phyloP scores from a whole-genome alignment of 2,113 vertebrate genomes.

The Osmerus mordax region DNA sequence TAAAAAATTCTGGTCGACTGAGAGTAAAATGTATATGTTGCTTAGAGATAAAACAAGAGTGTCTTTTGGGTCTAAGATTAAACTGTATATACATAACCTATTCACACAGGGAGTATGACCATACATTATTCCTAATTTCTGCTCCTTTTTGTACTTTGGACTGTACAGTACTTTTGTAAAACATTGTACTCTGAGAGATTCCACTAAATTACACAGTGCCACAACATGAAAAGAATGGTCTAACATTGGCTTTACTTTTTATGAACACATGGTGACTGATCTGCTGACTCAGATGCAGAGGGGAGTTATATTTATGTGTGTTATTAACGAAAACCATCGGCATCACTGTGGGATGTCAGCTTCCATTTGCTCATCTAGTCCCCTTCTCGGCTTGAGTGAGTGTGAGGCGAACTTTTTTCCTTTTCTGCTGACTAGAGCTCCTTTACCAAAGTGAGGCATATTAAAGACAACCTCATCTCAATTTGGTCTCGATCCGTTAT shows the following conservation, averaged over 20 bases:
- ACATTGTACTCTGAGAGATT: no score
- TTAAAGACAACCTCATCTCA: conserved; percentile 12
- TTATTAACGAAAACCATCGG: conserved; percentile 15
- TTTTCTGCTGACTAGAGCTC: conserved; percentile 15
- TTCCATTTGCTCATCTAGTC: not conserved
- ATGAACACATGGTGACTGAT: not conserved
- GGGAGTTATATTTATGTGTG: conserved; percentile 20
- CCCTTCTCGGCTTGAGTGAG: conserved; percentile 7
- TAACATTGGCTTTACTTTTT: no score
- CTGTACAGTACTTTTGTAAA: no score
- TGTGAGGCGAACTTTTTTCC: not conserved
- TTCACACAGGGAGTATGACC: no score
- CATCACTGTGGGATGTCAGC: conserved; percentile 6
- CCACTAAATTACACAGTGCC: no score
- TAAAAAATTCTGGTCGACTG: no score
- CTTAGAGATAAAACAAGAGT: no score
- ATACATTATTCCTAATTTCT: no score
- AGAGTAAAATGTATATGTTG: no score
- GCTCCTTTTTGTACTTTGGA: no score
- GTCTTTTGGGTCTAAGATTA: no score
- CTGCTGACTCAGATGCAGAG: conserved; percentile 6
- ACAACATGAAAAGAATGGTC: conserved; percentile 1
- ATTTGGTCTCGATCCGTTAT: conserved; percentile 8
- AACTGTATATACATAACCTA: no score
- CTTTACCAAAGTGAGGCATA: conserved; percentile 5